Conservation (phyloP, 1,140 invertebrate species). For the Mylabris phalerata region DNA sequence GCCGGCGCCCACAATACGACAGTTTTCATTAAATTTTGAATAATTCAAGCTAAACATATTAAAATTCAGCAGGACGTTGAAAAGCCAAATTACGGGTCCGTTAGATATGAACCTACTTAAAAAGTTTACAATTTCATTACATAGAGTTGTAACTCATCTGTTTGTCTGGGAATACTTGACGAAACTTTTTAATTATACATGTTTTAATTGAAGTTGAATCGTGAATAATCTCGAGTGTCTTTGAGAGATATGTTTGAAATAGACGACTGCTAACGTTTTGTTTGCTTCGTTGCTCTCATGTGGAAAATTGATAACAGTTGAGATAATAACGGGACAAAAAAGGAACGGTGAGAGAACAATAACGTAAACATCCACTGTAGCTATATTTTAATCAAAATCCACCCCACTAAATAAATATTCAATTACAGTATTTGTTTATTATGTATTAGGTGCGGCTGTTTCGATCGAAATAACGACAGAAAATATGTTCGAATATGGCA, state of each 20-base stretch:
- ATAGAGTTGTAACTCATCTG: slow-evolving; percentile 13
- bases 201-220: slow-evolving; percentile 17
- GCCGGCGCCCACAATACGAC: neutral
- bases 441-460: slow-evolving; percentile 1
- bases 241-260: slow-evolving; percentile 13
- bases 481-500: slow-evolving; percentile 17
- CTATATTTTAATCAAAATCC: too few relatives aligned
- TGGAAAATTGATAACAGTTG: too few relatives aligned
- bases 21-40: slow-evolving; percentile 2
- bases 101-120: slow-evolving; percentile 15
- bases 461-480: neutral
- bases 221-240: slow-evolving; percentile 8
- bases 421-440: too few relatives aligned
- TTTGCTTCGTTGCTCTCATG: too few relatives aligned
- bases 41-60: slow-evolving; percentile 9
- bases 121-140: slow-evolving; percentile 16
- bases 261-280: slow-evolving; percentile 4
- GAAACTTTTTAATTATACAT: slow-evolving; percentile 16
- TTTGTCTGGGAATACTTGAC: slow-evolving; percentile 11
- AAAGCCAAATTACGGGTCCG: slow-evolving; percentile 13
- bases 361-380: too few relatives aligned
- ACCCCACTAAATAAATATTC: too few relatives aligned
- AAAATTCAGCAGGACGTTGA: slow-evolving; percentile 12
- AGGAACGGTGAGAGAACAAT: too few relatives aligned
- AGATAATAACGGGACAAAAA: too few relatives aligned